Percentiles rank a stretch among this genome's conserved stretches.
These are phyloP conservation scores for Malthinus seriepunctatus DNA, from an alignment of 2,888 invertebrate species.

Conservation along the genomic window DNA sequence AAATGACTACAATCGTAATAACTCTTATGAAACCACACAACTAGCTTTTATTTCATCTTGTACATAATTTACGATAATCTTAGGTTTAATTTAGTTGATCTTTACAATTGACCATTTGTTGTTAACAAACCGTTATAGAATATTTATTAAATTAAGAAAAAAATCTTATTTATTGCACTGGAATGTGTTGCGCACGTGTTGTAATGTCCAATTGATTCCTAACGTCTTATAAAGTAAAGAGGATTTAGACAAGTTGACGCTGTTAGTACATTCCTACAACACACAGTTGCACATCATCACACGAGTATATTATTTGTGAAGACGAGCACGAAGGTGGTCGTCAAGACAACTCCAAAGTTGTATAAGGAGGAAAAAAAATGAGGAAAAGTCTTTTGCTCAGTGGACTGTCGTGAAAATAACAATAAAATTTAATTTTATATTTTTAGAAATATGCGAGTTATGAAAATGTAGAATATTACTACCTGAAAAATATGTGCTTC, in stretches of 20 bases:
- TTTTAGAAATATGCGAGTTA: constrained; percentile 10
- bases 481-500: constrained; percentile 10
- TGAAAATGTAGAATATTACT: constrained; percentile 9
- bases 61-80: too few relatives aligned
- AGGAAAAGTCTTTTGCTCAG: constrained; percentile 10
- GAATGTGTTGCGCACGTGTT: too few relatives aligned
- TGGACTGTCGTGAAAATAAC: constrained; percentile 25
- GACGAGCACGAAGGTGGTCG: constrained; percentile 23
- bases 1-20: too few relatives aligned
- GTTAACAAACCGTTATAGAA: too few relatives aligned
- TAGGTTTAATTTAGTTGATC: too few relatives aligned
- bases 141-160: too few relatives aligned
- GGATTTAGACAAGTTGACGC: constrained; percentile 23
- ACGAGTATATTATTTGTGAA: constrained; percentile 24
- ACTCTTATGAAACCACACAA: too few relatives aligned
- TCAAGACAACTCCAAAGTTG: constrained; percentile 26
- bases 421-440: constrained; percentile 31
- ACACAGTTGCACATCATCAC: constrained; percentile 18
- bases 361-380: too few relatives aligned
- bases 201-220: not conserved
- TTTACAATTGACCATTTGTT: too few relatives aligned
- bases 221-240: constrained; percentile 8
- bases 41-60: too few relatives aligned
- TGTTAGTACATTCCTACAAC: constrained; percentile 17
- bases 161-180: too few relatives aligned